Base-by-base conservation (phyloP, 1,140 invertebrate species). In the Rhagoletis zephyria region DNA sequence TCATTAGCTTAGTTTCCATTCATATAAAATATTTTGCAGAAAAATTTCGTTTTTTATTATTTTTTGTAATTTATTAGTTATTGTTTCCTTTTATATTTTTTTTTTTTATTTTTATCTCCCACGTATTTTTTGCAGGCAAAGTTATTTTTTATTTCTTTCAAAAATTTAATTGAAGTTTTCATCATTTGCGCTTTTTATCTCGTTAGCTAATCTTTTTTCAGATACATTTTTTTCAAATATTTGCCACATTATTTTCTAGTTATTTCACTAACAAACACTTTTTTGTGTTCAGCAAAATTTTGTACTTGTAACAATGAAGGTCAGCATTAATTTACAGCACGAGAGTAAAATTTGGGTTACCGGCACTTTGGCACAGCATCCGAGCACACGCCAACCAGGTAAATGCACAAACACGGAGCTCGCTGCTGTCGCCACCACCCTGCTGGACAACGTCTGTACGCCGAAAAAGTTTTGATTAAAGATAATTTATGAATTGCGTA, bases 401-500 rank as follows among this genome's bases (percentile, higher is more conserved):
- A 81, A 19, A 81, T 9, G 9, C 45, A 56, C 45, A 56, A 81
- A 81, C 42, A 45, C 3, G 74, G 48, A 81, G 16, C n/a, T 81
- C n/a, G 12, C 42, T 1, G 67, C 67, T 42, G 30, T 14, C 30
- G 12, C 16, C 4, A 12, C 16, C 45, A 14, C 12, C 74, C 7
- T 2, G 14, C 14, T 74, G 45, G 70, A 74, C 70, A 30, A 30
- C 9, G 40, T 16, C 10, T 14, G 6, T 19, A 7, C n/a, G 3
- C 2, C 9, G n/a, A 56, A 81, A 81, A 56, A 56, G 10, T n/a
- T 59, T 51, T 63, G 4, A 14, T 48, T 81, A 6, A 74, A 81
- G 56, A 56, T 81, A 14, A 81, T 19, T 56, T 56, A 81, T 81
- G 48, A 81, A 81, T 81, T 81, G 48, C 74, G 48, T 81, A 81